phyloP scores from a whole-genome alignment of 2,113 vertebrate genomes.

The Puffinus mauretanicus region DNA sequence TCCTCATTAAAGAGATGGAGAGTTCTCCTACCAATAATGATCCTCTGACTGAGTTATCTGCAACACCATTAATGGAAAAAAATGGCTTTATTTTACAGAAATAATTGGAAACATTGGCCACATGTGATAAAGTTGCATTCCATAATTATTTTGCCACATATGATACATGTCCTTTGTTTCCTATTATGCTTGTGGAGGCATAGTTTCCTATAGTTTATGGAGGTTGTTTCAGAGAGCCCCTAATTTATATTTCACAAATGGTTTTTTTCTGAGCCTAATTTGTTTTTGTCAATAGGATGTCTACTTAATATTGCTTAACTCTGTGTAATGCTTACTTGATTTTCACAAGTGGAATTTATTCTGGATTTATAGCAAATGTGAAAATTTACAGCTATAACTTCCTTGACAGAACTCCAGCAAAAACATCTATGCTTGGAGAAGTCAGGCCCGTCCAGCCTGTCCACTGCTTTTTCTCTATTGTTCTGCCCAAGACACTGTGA shows the following conservation, averaged over 20 bases:
- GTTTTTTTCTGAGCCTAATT: background rate
- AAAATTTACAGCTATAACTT: background rate
- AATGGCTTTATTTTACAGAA: constrained; percentile 51
- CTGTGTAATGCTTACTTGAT: constrained; percentile 2
- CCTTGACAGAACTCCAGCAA: background rate
- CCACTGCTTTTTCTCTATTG: background rate
- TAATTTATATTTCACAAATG: constrained; percentile 42
- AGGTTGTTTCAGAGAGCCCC: background rate
- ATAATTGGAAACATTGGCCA: constrained; percentile 62
- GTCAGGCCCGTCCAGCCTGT: background rate
- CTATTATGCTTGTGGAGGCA: background rate
- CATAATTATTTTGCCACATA: constrained; percentile 56
- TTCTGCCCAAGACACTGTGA: background rate
- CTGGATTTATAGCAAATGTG: background rate
- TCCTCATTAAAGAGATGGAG: constrained; percentile 55
- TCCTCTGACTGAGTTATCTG: constrained; percentile 45
- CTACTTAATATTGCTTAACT: constrained; percentile 2
- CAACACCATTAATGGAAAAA: constrained; percentile 48
- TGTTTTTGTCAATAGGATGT: background rate
- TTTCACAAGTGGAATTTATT: background rate
- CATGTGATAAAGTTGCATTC: constrained; percentile 43
- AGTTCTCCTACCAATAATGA: constrained; percentile 35
- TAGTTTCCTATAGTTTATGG: constrained; percentile 14
- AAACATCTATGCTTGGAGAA: background rate
- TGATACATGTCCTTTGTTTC: constrained; percentile 40